Percentiles rank a stretch among this genome's conserved stretches.
phyloP scores from a whole-genome alignment of 2,888 invertebrate species.

The Limnephilus auricula region DNA sequence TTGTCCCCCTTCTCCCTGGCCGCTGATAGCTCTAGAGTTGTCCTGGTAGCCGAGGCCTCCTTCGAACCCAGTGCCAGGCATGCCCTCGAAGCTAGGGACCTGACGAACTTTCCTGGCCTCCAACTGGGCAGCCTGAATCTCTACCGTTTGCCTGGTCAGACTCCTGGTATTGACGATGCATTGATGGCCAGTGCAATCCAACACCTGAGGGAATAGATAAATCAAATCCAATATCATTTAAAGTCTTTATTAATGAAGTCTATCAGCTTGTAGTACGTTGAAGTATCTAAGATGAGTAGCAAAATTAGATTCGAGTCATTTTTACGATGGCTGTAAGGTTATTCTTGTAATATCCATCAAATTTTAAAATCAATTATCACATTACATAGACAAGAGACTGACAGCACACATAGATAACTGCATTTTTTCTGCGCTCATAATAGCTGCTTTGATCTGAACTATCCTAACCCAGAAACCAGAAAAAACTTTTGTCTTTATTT shows the following conservation, averaged over 20 bases:
- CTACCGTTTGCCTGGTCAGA: neutral
- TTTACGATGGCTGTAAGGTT: neutral
- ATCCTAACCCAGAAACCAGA: too few relatives aligned
- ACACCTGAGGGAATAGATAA: neutral
- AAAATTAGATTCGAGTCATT: neutral
- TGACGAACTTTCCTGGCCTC: neutral
- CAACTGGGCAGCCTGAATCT: neutral
- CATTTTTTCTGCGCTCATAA: too few relatives aligned
- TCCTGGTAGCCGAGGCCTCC: neutral
- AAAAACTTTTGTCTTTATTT: too few relatives aligned
- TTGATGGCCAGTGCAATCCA: neutral
- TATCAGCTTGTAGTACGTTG: neutral
- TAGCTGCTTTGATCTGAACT: too few relatives aligned
- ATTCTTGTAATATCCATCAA: too few relatives aligned
- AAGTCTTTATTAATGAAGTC: neutral
- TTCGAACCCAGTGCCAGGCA: neutral
- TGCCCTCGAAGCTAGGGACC: neutral
- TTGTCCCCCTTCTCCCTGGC: neutral
- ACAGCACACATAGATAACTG: too few relatives aligned
- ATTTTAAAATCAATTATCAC: too few relatives aligned
- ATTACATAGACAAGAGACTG: too few relatives aligned
- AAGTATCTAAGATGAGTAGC: neutral
- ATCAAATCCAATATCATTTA: neutral
- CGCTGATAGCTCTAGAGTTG: neutral
- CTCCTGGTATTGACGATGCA: neutral